Evolutionary conservation across 2,797 vertebrate species (phyloP), one percentile per base, ranked within the genome.

Genomic region (Crocodylus rhombifer): DNA sequence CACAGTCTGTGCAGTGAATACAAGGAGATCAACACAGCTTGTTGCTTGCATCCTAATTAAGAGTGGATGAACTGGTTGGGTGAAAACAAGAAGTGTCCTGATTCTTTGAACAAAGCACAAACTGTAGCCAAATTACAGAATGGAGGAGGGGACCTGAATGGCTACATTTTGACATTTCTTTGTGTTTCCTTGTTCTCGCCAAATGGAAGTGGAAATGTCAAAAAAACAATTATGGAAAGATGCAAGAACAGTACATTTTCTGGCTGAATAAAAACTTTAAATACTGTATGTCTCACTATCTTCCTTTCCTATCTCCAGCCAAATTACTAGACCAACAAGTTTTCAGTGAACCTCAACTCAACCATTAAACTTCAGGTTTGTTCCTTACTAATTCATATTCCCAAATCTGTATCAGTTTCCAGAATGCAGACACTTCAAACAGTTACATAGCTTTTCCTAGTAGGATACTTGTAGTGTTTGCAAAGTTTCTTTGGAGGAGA

Each of bases 1-100:
- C 80, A 60, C 65, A 93, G 4, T 18, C 25, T 55, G 85, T 79
- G 84, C 0, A 5, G 20, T 91, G 91, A 90, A 94, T 87, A 18
- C 14, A 30, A 95, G 90, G 89, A 80, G 89, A 86, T 94, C 94
- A 95, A 77, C 67, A 69, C 95, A 97, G 94, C 93, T 97, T 96
- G 64, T 58, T 92, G 81, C 73, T 94, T 65, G 60, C 57, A 78
- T 92, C 90, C 80, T 92, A 93, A 90, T 96, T 93, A 95, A 86
- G 33, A 42, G 86, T 88, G 85, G 79, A 84, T 95, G 84, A 93
- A 55, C 92, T 56, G 5, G 85, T 94, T 94, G 93, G 79, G 85
- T 84, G 96, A 93, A 91, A 97, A 93, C 84, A 95, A 89, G 92
- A 94, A 94, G 69, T 91, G 88, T 57, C 82, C 86, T 96, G 90